Evolutionary conservation across 2,797 vertebrate species (phyloP).

Genomic region (Podarcis siculus): DNA sequence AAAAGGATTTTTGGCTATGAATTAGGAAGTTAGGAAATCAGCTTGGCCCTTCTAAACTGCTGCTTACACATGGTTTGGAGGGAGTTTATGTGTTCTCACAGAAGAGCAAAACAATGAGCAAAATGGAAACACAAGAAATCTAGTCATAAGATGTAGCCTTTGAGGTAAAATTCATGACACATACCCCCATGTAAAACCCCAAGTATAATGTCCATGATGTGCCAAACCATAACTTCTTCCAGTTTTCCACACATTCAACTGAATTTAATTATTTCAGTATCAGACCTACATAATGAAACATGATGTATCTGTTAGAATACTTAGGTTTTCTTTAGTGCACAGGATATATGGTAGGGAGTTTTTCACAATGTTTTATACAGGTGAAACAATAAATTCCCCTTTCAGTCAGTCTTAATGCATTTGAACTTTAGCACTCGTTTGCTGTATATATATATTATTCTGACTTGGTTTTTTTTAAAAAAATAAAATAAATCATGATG

Average conservation of each 20-base stretch:
- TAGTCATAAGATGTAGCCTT: constrained; percentile 15
- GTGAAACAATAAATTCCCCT: constrained; percentile 34
- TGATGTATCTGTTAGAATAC: constrained; percentile 21
- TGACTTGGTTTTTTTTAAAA: neutral
- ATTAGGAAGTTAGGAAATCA: constrained; percentile 14
- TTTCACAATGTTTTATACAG: constrained; percentile 28
- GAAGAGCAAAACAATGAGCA: constrained; percentile 13
- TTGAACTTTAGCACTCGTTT: constrained; percentile 42
- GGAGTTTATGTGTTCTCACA: neutral
- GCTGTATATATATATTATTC: neutral
- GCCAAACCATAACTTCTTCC: constrained; percentile 19
- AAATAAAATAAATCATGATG: constrained; percentile 11
- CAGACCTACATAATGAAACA: constrained; percentile 2
- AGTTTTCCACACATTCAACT: constrained; percentile 35
- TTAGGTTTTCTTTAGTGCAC: neutral
- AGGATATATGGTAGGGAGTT: constrained; percentile 24
- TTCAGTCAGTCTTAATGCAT: neutral
- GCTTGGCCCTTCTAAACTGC: neutral
- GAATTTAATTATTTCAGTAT: neutral
- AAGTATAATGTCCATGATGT: neutral
- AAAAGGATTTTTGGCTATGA: constrained; percentile 32
- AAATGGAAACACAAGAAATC: constrained; percentile 29
- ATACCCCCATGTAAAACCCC: neutral
- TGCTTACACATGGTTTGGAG: neutral
- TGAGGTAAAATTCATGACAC: constrained; percentile 5